These are phyloP conservation scores for Tridacna gigas DNA, from an alignment of 2,888 invertebrate species.

Conservation along the genomic window DNA sequence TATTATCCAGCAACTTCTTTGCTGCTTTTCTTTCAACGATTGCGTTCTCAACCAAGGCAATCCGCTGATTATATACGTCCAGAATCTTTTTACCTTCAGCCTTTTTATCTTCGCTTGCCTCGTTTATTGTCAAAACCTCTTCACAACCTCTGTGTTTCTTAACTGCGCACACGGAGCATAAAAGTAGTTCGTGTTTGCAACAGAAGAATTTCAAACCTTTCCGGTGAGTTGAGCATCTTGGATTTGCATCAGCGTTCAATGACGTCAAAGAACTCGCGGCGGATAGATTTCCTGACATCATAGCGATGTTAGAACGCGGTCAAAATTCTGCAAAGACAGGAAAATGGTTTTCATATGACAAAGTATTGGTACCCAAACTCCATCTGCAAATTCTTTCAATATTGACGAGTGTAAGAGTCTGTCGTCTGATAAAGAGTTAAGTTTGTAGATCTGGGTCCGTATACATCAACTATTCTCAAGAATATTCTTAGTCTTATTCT, in stretches of 20 bases:
- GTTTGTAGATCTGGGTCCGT: no score
- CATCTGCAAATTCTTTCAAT: no score
- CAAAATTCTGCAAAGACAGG: neutral
- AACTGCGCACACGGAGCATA: slow-evolving; percentile 64
- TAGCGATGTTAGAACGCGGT: neutral
- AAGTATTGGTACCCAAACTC: no score
- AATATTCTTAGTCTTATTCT: no score
- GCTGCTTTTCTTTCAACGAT: slow-evolving; percentile 60
- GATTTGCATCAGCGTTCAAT: slow-evolving; percentile 57
- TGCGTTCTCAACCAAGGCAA: slow-evolving; percentile 57
- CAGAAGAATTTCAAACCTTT: slow-evolving; percentile 66
- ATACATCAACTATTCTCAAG: no score
- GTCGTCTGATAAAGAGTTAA: no score
- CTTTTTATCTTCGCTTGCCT: slow-evolving; percentile 59
- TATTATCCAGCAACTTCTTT: slow-evolving; percentile 57
- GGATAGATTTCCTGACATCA: slow-evolving; percentile 25
- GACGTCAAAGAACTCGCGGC: slow-evolving; percentile 44
- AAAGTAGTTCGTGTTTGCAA: slow-evolving; percentile 55
- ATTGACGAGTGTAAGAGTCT: no score
- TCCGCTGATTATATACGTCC: slow-evolving; percentile 46
- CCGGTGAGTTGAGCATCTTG: slow-evolving; percentile 60
- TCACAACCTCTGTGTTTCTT: slow-evolving; percentile 61
- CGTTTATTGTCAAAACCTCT: slow-evolving; percentile 56
- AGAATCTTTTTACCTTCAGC: slow-evolving; percentile 53
- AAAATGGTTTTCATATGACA: neutral